Conservation (phyloP, 2,797 vertebrate genomes). For the Gymnopithys bicolor region DNA sequence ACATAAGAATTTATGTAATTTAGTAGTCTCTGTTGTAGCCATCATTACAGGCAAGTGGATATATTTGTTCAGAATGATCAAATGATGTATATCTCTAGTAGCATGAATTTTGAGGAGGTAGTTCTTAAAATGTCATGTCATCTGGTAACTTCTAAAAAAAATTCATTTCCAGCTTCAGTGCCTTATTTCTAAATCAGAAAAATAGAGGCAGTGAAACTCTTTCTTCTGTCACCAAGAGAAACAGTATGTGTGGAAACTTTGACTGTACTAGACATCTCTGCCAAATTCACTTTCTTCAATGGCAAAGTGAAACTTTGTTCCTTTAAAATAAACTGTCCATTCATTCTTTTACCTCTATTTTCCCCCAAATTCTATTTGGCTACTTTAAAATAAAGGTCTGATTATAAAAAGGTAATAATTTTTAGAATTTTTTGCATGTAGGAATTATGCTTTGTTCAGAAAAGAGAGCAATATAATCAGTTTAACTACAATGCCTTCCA, state of each 20-base stretch:
- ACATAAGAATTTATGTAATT: neutral
- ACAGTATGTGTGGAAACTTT: neutral
- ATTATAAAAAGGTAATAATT: neutral
- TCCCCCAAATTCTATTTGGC: neutral
- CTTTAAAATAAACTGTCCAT: fast-evolving
- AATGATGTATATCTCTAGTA: neutral
- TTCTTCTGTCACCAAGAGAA: neutral
- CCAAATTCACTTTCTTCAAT: neutral
- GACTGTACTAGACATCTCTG: neutral
- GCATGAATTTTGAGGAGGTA: fast-evolving
- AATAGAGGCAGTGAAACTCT: neutral
- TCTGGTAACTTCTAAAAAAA: neutral
- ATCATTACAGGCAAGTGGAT: neutral
- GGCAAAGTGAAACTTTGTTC: neutral
- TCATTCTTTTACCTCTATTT: neutral
- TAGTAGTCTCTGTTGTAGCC: neutral
- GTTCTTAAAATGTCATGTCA: neutral
- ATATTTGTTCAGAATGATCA: neutral
- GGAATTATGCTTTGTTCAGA: neutral
- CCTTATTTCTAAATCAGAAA: neutral
- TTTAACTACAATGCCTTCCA: neutral
- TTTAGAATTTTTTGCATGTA: neutral
- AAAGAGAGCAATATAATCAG: neutral
- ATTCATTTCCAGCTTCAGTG: neutral
- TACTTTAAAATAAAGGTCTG: neutral